Conservation (phyloP, 2,888 invertebrate species). For the Sinhomidia bicolor region DNA sequence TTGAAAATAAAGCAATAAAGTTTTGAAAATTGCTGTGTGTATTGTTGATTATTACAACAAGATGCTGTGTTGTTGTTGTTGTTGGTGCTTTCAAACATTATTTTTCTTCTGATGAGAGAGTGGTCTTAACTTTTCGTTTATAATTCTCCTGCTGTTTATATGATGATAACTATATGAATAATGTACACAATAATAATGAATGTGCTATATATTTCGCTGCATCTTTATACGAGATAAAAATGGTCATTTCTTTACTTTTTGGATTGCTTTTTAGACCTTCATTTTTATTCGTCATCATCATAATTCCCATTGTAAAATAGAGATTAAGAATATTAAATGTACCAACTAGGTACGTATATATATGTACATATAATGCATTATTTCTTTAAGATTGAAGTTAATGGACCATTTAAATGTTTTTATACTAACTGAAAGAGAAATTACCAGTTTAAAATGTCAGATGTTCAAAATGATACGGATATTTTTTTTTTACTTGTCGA, state of each 20-base stretch:
- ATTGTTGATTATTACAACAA: not conserved
- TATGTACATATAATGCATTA: not conserved
- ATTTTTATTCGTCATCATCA: not conserved
- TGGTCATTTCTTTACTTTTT: not conserved
- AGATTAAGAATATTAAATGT: not conserved
- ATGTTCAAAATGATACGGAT: conserved; percentile 8
- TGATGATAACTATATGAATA: not conserved
- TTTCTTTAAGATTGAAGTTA: conserved; percentile 42
- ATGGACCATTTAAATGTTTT: conserved; percentile 29
- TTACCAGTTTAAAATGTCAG: conserved; percentile 31
- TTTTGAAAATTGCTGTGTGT: conserved; percentile 23
- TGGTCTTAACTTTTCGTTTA: not conserved
- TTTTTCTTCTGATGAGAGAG: not conserved
- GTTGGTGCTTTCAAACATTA: no score
- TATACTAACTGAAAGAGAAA: conserved; percentile 13
- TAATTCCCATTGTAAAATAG: not conserved
- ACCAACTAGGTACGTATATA: not conserved
- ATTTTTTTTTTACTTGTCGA: no score
- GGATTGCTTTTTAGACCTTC: no score
- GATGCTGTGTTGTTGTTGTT: not conserved
- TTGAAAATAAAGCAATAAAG: conserved; percentile 27
- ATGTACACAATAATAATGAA: no score
- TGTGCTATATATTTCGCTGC: no score
- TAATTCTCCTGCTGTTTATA: conserved; percentile 17
- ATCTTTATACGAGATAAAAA: no score